A percentile compares a stretch with the other conserved stretches of the same genome.
Conservation (phyloP, 1,140 invertebrate species). For the Agraylea sexmaculata region DNA sequence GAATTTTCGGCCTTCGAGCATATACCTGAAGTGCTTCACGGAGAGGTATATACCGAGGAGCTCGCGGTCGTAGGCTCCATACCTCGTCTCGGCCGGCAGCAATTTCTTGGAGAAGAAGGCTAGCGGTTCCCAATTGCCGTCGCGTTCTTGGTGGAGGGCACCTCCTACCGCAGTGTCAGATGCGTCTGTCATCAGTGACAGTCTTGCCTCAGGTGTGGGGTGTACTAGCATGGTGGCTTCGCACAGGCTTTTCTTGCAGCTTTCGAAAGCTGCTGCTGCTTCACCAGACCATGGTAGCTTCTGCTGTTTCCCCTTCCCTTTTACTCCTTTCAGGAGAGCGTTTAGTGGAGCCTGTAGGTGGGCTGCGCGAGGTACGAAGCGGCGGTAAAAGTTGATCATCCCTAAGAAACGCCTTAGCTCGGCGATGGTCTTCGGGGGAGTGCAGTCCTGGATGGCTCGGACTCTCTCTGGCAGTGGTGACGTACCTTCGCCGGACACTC, state of each 20-base stretch:
- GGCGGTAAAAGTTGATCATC: too few species aligned
- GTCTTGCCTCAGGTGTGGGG: slow-evolving; percentile 23
- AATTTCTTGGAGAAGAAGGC: slow-evolving; percentile 24
- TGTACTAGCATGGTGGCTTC: slow-evolving; percentile 15
- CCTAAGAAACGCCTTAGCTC: too few species aligned
- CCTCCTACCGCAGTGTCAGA: slow-evolving; percentile 25
- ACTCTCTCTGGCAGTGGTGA: too few species aligned
- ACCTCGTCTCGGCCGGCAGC: too few species aligned
- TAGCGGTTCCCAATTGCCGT: slow-evolving; percentile 20
- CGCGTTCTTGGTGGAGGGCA: slow-evolving; percentile 22
- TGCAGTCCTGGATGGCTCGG: too few species aligned
- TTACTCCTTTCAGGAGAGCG: slow-evolving; percentile 7
- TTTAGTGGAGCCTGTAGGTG: slow-evolving; percentile 14
- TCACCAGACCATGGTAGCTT: not conserved
- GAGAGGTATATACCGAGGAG: too few species aligned
- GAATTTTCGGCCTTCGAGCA: too few species aligned
- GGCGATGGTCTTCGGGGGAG: too few species aligned
- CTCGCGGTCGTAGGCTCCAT: too few species aligned
- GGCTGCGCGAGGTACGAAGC: too few species aligned
- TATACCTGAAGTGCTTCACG: too few species aligned
- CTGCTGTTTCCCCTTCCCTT: not conserved
- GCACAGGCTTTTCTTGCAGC: not conserved
- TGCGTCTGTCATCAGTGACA: slow-evolving; percentile 30
- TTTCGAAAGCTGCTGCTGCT: not conserved
- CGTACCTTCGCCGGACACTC: too few species aligned